Base-by-base conservation (phyloP, 2,797 vertebrate species). In the Lepus oiostolus region DNA sequence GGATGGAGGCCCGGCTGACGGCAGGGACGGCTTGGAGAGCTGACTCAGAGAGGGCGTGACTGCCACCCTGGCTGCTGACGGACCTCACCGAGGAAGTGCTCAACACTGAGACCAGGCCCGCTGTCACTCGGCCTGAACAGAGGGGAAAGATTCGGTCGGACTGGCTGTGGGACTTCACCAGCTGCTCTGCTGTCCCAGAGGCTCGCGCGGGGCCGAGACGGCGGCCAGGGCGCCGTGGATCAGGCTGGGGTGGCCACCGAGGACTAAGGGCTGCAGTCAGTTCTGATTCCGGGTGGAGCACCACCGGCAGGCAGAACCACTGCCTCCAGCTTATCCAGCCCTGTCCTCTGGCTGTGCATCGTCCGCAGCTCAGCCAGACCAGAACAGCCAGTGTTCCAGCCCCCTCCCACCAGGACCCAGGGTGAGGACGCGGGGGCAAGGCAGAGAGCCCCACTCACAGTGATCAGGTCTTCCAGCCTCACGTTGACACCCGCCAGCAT, bases 391-490 rank as follows among this genome's bases (percentile, higher is more conserved):
- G 52, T 76, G 60, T 35, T 47, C 92, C 30, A 80, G 76, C 28
- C 68, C 7, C 68, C 16, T 17, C 35, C 47, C 82, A 80, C 3
- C 4, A 54, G 60, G 21, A 42, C 58, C 26, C 52, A 1, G 12
- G 52, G 47, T 67, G n/a, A 14, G 88, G 82, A 16, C 86, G 75
- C 1, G 0, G 10, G 2, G 35, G 24, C 30, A 54, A 30, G 0
- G 7, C 42, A 47, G 42, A 42, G 42, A 47, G 42, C 42, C 80
- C 1, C 90, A 97, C 98, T 97, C 93, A 99, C 98, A 0, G 98
- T 98, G 93, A 98, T 98, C 94, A 99, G 96, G 91, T 99, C 98
- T 87, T 99, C 98, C 0, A 99, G 98, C 94, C 98, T 98, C 54
- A 97, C 97, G 28, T 98, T 98, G 88, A 99, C 97, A 1, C 90